These are phyloP conservation scores for Pinna nobilis DNA, from an alignment of 1,140 invertebrate species.

Conservation along the genomic window DNA sequence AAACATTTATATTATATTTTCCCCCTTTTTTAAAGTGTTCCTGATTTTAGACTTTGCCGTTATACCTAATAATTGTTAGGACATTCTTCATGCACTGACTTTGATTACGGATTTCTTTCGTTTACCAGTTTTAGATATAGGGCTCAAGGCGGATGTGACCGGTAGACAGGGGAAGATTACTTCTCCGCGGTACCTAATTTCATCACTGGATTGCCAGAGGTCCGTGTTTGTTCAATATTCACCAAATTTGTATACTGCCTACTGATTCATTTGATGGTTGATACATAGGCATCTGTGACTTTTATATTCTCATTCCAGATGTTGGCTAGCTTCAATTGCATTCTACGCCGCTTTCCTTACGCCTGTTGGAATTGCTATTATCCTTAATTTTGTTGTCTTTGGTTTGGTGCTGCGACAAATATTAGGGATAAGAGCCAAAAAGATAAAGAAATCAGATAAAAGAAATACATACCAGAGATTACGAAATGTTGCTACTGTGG, in stretches of 20 bases:
- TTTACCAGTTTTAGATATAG: too few relatives aligned
- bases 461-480: constrained; percentile 68
- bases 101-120: too few relatives aligned
- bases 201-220: background rate
- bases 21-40: too few relatives aligned
- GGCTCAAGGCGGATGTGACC: too few relatives aligned
- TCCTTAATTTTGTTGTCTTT: constrained; percentile 76
- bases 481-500: constrained; percentile 75
- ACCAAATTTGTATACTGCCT: background rate
- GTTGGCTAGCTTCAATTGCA: constrained; percentile 69
- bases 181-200: background rate
- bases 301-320: constrained; percentile 65
- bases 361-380: constrained; percentile 75
- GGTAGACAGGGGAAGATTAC: too few relatives aligned
- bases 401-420: constrained; percentile 73
- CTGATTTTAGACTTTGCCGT: too few relatives aligned
- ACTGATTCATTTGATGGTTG: background rate
- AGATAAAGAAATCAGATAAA: constrained; percentile 59
- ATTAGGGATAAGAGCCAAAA: constrained; percentile 40
- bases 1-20: too few relatives aligned
- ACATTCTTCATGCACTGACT: too few relatives aligned
- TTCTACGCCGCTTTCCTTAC: constrained; percentile 75
- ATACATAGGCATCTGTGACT: background rate
- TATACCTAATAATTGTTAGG: too few relatives aligned
- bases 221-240: background rate